These are phyloP conservation scores for Saccostrea echinata DNA, from an alignment of 1,140 invertebrate species.

Conservation along the genomic window DNA sequence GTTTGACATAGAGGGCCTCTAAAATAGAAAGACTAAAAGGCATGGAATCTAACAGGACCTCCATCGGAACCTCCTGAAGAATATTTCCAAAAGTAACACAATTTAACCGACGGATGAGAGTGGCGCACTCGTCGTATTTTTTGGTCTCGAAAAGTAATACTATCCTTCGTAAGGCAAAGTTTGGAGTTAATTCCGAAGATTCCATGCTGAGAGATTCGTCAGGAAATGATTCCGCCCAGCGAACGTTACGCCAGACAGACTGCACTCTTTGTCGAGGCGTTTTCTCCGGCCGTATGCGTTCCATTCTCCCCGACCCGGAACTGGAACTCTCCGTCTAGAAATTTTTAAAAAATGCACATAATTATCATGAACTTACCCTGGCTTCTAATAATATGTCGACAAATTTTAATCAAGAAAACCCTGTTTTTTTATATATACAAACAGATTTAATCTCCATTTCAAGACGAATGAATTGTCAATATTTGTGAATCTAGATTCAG, in stretches of 20 bases:
- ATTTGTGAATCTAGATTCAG: slow-evolving; percentile 13
- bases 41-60: slow-evolving; percentile 91
- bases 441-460: slow-evolving; percentile 29
- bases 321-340: slow-evolving; percentile 58
- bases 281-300: slow-evolving; percentile 65
- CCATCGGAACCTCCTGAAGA: slow-evolving; percentile 88
- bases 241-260: slow-evolving; percentile 70
- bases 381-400: neutral
- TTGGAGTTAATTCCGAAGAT: slow-evolving; percentile 67
- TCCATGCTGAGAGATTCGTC: slow-evolving; percentile 70
- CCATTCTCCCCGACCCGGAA: slow-evolving; percentile 63
- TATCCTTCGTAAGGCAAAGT: slow-evolving; percentile 69
- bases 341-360: neutral
- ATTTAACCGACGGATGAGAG: slow-evolving; percentile 87
- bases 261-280: slow-evolving; percentile 65
- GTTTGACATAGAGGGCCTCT: slow-evolving; percentile 91
- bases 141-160: slow-evolving; percentile 70
- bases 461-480: neutral
- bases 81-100: slow-evolving; percentile 87
- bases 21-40: slow-evolving; percentile 91
- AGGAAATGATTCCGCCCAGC: slow-evolving; percentile 70
- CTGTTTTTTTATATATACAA: slow-evolving; percentile 14
- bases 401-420: neutral
- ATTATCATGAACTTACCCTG: neutral
- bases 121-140: slow-evolving; percentile 81